phyloP scores from a whole-genome alignment of 2,888 invertebrate genomes.

The Zygaena filipendulae region DNA sequence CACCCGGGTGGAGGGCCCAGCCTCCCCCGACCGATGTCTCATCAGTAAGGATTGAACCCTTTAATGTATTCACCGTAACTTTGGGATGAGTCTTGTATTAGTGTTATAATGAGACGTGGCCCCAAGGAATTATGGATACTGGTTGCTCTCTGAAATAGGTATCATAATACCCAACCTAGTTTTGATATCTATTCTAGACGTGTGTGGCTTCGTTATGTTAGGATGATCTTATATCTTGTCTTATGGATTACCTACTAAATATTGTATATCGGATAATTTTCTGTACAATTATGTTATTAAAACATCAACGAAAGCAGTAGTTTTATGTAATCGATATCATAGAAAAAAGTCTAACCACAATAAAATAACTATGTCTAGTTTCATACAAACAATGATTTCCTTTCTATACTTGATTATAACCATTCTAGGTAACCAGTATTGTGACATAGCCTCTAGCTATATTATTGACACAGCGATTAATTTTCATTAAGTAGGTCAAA shows the following conservation, averaged over 20 bases:
- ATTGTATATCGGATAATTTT: slow-evolving; percentile 14
- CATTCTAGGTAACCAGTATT: too few species aligned
- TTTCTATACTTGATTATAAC: too few species aligned
- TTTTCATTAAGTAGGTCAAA: too few species aligned
- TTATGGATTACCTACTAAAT: slow-evolving; percentile 22
- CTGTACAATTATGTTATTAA: too few species aligned
- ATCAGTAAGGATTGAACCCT: slow-evolving; percentile 69
- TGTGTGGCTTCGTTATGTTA: slow-evolving; percentile 36
- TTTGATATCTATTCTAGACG: slow-evolving; percentile 59
- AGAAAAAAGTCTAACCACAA: too few species aligned
- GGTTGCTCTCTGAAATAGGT: slow-evolving; percentile 47
- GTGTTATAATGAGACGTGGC: slow-evolving; percentile 68
- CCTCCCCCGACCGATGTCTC: slow-evolving; percentile 60
- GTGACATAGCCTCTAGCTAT: too few species aligned
- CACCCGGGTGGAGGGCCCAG: slow-evolving; percentile 45
- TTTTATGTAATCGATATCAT: too few species aligned
- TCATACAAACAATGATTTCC: too few species aligned
- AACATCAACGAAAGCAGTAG: too few species aligned
- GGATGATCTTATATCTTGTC: slow-evolving; percentile 32
- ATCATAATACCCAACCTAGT: slow-evolving; percentile 59
- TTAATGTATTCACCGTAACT: slow-evolving; percentile 69
- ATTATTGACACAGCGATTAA: too few species aligned
- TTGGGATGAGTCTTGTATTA: slow-evolving; percentile 69
- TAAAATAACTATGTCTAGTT: too few species aligned
- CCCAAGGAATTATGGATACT: slow-evolving; percentile 67